These are phyloP conservation scores for Pemphigus obesinymphae DNA, from an alignment of 1,140 invertebrate species.

Conservation along the genomic window DNA sequence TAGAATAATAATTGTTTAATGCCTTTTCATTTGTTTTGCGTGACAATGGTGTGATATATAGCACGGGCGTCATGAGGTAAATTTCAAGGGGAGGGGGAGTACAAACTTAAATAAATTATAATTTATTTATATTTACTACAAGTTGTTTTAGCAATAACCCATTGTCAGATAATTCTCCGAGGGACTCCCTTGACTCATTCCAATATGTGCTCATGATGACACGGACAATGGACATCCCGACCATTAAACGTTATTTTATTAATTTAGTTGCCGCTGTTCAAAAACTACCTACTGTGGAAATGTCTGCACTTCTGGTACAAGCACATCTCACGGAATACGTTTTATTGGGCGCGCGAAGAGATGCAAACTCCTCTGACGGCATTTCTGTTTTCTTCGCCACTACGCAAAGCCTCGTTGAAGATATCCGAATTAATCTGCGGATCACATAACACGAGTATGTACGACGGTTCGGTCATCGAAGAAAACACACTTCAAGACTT, in stretches of 20 bases:
- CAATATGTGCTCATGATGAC: no score
- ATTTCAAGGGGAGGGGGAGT: no score
- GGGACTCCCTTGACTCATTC: no score
- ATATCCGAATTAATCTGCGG: background rate
- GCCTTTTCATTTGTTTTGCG: no score
- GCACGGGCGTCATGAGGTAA: no score
- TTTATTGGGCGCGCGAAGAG: background rate
- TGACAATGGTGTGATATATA: no score
- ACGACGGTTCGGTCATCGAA: background rate
- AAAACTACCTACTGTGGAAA: background rate
- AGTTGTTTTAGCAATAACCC: no score
- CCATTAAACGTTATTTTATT: background rate
- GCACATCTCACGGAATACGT: background rate
- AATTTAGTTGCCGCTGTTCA: background rate
- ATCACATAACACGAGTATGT: background rate
- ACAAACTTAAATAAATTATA: no score
- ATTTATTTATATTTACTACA: no score
- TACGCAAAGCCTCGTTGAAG: background rate
- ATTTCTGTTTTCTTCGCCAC: background rate
- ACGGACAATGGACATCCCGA: no score
- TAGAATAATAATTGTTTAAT: no score
- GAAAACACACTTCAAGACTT: background rate
- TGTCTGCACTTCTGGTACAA: constrained; percentile 22
- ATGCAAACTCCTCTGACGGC: background rate
- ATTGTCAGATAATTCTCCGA: no score